A percentile compares a stretch with the other conserved stretches of the same genome.
These are phyloP conservation scores for Hippasteria phrygiana DNA, from an alignment of 53 echinoderm and acorn worm genomes.

Conservation along the genomic window DNA sequence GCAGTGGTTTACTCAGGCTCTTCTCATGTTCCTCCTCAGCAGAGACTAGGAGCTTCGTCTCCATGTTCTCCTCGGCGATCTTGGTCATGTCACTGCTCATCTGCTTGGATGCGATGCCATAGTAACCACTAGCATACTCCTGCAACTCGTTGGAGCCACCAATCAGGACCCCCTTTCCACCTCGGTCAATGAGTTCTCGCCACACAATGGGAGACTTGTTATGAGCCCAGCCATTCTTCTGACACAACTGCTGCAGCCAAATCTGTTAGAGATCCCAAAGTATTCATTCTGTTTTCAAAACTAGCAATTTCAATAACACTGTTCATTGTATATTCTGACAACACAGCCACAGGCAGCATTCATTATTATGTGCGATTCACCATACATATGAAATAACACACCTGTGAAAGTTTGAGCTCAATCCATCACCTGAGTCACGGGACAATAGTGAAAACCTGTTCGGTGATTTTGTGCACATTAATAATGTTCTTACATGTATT, in stretches of 20 bases:
- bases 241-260: constrained; percentile 81
- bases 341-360: too few species aligned
- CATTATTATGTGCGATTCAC: too few species aligned
- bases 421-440: too few species aligned
- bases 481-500: too few species aligned
- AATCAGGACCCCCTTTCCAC: constrained; percentile 93
- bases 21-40: constrained; percentile 78
- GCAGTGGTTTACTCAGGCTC: constrained; percentile 91
- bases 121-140: constrained; percentile 95
- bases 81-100: constrained; percentile 92
- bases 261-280: constrained; percentile 62
- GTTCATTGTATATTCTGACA: too few species aligned
- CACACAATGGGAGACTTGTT: constrained; percentile 91
- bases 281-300: neutral
- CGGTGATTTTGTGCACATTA: too few species aligned
- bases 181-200: constrained; percentile 93
- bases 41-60: constrained; percentile 78
- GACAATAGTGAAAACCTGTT: too few species aligned
- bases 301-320: neutral
- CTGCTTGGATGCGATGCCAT: constrained; percentile 87
- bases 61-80: constrained; percentile 81
- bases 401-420: too few species aligned
- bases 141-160: constrained; percentile 98
- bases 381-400: too few species aligned
- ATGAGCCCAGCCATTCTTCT: constrained; percentile 88